These are phyloP conservation scores for Bactericera cockerelli DNA, from an alignment of 1,140 invertebrate species.

Conservation along the genomic window DNA sequence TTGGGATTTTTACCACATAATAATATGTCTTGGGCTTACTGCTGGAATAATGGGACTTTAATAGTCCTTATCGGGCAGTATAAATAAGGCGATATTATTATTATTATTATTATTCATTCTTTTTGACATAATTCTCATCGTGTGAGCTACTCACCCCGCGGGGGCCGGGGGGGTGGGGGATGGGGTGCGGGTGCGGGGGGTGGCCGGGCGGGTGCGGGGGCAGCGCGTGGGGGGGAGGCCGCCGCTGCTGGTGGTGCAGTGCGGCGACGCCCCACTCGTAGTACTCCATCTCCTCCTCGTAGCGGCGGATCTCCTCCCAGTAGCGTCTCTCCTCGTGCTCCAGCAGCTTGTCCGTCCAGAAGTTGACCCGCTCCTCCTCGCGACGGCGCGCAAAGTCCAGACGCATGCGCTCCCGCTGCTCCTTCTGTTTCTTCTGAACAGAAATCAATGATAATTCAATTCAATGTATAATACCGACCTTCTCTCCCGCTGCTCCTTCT, in stretches of 20 bases:
- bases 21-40: no score
- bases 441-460: no score
- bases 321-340: conserved; percentile 63
- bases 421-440: conserved; percentile 29
- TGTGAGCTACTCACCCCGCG: conserved; percentile 31
- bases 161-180: conserved; percentile 28
- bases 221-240: conserved; percentile 37
- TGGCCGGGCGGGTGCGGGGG: conserved; percentile 26
- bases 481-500: no score
- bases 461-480: no score
- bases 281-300: conserved; percentile 65
- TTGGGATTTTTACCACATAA: no score
- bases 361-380: neutral
- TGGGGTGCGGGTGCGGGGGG: conserved; percentile 28
- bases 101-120: no score
- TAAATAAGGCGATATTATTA: no score
- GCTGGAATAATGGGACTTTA: no score
- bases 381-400: conserved; percentile 29
- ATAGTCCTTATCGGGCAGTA: no score
- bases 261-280: conserved; percentile 49
- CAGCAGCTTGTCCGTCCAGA: conserved; percentile 35
- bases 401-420: conserved; percentile 36
- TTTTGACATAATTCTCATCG: no score
- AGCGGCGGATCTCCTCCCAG: conserved; percentile 71
- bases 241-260: conserved; percentile 35